Conservation (phyloP, 2,888 invertebrate genomes). For the Caenorhabditis uteleia region DNA sequence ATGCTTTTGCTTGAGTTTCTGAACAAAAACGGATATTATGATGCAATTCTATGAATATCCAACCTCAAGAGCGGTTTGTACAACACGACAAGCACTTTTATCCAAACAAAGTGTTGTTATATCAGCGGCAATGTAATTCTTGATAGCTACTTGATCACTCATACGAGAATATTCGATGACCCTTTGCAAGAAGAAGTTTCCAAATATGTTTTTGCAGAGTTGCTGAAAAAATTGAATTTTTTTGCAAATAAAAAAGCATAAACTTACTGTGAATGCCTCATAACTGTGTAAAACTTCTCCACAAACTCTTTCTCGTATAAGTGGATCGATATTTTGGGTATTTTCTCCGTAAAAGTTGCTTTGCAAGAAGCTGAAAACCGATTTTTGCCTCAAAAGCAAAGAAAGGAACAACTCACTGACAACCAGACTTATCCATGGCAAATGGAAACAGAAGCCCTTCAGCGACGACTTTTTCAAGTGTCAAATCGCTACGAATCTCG, state of each 20-base stretch:
- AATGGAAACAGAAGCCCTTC: conserved; percentile 33
- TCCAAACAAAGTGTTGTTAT: conserved; percentile 45
- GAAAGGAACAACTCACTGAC: conserved; percentile 31
- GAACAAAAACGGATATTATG: conserved; percentile 3
- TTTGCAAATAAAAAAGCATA: neutral
- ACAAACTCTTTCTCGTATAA: conserved; percentile 9
- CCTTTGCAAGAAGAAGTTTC: conserved; percentile 47
- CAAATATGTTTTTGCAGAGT: conserved; percentile 41
- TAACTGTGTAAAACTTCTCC: conserved; percentile 13
- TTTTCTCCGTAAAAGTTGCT: conserved; percentile 15
- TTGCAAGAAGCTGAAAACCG: conserved; percentile 18
- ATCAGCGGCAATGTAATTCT: conserved; percentile 10
- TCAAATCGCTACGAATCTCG: conserved; percentile 19
- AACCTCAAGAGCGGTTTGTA: conserved; percentile 55
- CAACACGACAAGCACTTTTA: conserved; percentile 58
- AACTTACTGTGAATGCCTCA: conserved; percentile 1
- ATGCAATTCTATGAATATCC: neutral
- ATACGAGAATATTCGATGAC: conserved; percentile 30
- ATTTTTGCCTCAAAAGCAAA: neutral
- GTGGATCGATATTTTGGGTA: conserved; percentile 4
- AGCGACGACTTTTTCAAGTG: conserved; percentile 30
- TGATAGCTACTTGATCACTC: conserved; percentile 31
- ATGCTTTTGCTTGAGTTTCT: conserved; percentile 12
- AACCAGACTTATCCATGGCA: conserved; percentile 42
- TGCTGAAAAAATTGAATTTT: conserved; percentile 17